A percentile compares a stretch with the other conserved stretches of the same genome.
Conservation (phyloP, 2,113 vertebrate species). For the Gila orcuttii region DNA sequence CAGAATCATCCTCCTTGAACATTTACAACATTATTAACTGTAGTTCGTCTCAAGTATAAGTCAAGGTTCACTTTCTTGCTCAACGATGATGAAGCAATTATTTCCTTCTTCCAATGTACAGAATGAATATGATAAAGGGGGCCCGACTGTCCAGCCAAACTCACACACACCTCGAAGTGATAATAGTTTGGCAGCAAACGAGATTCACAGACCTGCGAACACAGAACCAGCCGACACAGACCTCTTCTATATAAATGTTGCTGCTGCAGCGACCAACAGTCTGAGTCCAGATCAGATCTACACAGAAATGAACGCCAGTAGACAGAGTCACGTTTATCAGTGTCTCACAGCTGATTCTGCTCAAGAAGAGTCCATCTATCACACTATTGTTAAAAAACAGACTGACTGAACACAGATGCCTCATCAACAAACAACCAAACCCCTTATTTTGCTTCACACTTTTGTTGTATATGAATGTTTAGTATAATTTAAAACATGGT, state of each 20-base stretch:
- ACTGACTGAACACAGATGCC: background rate
- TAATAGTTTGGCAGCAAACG: too few relatives aligned
- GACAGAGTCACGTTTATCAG: constrained; percentile 8
- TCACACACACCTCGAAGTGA: background rate
- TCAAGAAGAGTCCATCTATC: background rate
- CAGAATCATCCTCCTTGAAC: background rate
- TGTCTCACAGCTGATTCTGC: background rate
- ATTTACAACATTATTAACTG: background rate
- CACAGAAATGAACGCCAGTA: background rate
- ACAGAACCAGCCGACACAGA: background rate
- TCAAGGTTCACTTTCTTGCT: background rate
- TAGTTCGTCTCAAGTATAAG: background rate
- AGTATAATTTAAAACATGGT: background rate
- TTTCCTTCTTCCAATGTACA: background rate
- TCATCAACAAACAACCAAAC: background rate
- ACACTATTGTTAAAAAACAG: background rate
- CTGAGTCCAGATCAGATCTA: background rate
- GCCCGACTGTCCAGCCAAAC: background rate
- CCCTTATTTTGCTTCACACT: too few relatives aligned
- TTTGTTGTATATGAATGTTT: background rate
- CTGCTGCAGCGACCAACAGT: too few relatives aligned
- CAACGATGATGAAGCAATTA: background rate
- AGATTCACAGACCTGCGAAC: background rate
- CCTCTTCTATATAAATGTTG: background rate
- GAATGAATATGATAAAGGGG: constrained; percentile 3